Evolutionary conservation across 2,113 vertebrate genomes (phyloP).

Genomic region (Melanocharis versteri): DNA sequence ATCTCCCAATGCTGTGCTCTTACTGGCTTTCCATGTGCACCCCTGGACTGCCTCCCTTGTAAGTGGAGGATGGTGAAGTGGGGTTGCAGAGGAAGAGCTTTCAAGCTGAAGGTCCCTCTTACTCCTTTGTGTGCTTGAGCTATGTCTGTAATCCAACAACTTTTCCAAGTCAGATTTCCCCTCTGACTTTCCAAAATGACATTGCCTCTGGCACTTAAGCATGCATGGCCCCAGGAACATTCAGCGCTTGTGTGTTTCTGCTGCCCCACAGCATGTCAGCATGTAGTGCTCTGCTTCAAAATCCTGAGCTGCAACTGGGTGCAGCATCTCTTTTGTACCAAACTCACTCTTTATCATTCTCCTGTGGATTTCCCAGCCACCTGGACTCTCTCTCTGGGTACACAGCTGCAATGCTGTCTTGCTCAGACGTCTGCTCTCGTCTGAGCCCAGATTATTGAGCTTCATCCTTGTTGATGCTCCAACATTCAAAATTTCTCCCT

Average conservation of each 20-base stretch:
- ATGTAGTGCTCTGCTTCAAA: accelerated
- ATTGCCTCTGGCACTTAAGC: neutral
- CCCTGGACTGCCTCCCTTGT: neutral
- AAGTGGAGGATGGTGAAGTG: neutral
- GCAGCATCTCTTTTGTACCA: neutral
- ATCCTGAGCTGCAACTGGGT: neutral
- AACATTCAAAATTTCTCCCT: neutral
- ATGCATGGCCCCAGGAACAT: neutral
- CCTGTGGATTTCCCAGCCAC: neutral
- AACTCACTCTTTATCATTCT: neutral
- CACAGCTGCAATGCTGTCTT: neutral
- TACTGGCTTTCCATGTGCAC: neutral
- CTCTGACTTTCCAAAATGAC: neutral
- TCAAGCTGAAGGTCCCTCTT: neutral
- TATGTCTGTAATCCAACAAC: neutral
- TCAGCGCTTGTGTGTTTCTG: accelerated
- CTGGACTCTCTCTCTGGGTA: neutral
- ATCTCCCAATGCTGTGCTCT: neutral
- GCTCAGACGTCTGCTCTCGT: neutral
- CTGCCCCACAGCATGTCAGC: neutral
- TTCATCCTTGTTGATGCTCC: neutral
- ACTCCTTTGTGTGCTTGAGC: accelerated
- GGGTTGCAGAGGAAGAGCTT: neutral
- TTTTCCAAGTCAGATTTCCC: neutral
- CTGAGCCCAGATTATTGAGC: neutral